These are phyloP conservation scores for Amniataba percoides DNA, from an alignment of 2,797 vertebrate genomes.

Conservation along the genomic window DNA sequence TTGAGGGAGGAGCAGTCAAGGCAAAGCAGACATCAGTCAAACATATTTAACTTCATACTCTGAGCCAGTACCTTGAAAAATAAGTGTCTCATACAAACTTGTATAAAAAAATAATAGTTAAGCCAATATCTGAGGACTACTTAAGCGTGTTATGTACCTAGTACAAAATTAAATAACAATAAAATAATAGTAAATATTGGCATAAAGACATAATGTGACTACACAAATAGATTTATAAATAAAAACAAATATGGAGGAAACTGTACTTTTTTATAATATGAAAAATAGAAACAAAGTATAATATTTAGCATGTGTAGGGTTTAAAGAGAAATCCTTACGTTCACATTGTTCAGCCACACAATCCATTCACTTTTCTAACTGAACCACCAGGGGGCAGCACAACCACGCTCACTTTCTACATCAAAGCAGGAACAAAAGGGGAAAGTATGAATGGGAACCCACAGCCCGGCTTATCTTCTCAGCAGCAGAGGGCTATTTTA, in stretches of 20 bases:
- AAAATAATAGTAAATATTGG: constrained; percentile 62
- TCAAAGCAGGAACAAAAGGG: constrained; percentile 6
- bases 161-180: constrained; percentile 82
- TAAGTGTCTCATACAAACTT: constrained; percentile 69
- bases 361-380: constrained; percentile 34
- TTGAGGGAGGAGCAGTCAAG: constrained; percentile 51
- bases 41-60: constrained; percentile 71
- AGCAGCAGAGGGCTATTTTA: constrained; percentile 40
- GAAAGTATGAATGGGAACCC: neutral
- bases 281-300: constrained; percentile 50
- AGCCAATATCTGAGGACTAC: constrained; percentile 68
- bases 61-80: constrained; percentile 70
- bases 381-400: constrained; percentile 69
- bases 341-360: constrained; percentile 54
- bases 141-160: constrained; percentile 71
- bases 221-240: constrained; percentile 73
- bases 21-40: constrained; percentile 68
- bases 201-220: constrained; percentile 45
- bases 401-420: constrained; percentile 29
- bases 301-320: constrained; percentile 7
- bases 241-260: constrained; percentile 51
- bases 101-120: constrained; percentile 68
- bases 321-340: constrained; percentile 45
- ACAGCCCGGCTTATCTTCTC: neutral
- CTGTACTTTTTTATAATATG: constrained; percentile 45